Base-by-base conservation (phyloP, 2,888 invertebrate genomes). In the Limnephilus rhombicus region DNA sequence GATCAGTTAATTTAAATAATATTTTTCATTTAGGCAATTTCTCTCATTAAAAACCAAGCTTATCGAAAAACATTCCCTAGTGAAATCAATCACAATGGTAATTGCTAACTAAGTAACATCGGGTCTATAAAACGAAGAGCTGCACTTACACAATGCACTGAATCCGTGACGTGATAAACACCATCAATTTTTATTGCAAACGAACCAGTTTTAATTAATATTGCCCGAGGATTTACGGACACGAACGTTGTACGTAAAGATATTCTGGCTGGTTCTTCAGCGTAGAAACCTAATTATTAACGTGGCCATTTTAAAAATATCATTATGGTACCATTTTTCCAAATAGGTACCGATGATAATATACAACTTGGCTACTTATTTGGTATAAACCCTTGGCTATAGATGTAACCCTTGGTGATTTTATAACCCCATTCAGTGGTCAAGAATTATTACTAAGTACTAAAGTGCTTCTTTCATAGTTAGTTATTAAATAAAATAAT, bases 181-280 rank as follows among this genome's bases (percentile, higher is more conserved):
- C 83, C 24, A 34, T 83, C 18, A 83, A 31, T 83, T 18, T 37
- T 83, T 83, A 83, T 83, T 83, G 83, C 83, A 34, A 34, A 24
- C 15, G 83, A 83, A 83, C 34, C 37, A 83, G 83, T 83, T 83
- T 83, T 83, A 83, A 37, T 83, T 83, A 83, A 68, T 68, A 68
- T 41, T n/a, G 34, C 24, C 18, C 37, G 24, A 83, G 83, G 37
- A 83, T 83, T 68, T 37, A 34, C 24, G 18, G 24, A 41, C 83
- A 83, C 83, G 83, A 83, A 41, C 82, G 68, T 68, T 83, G 37
- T 13, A 41, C 18, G 31, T 5, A 37, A 68, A 68, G 9, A n/a
- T 68, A 68, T 68, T 68, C 68, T 68, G 24, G 24, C 68, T 24
- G 9, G 24, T 68, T 68, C 68, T 68, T 45, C 45, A 12, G 7